phyloP scores from a whole-genome alignment of 2,888 invertebrate species.

The Sympetrum striolatum region DNA sequence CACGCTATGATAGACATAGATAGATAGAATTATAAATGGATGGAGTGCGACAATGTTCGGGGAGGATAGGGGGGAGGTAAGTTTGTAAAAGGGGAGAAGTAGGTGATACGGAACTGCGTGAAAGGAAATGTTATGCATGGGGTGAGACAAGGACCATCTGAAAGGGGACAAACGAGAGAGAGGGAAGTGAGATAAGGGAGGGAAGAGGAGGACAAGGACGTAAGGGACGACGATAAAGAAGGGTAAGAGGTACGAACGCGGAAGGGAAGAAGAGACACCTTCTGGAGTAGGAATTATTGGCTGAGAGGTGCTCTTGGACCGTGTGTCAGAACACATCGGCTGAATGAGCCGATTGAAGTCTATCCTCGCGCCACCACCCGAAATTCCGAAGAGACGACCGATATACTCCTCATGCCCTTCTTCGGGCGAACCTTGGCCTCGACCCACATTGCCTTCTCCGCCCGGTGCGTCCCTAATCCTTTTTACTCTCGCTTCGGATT shows the following conservation, averaged over 20 bases:
- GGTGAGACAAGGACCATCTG: neutral
- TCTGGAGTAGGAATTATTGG: neutral
- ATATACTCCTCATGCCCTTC: neutral
- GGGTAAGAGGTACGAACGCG: neutral
- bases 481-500: neutral
- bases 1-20: no score
- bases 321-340: neutral
- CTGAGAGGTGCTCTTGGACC: neutral
- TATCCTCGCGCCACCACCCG: neutral
- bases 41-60: no score
- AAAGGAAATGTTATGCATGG: neutral
- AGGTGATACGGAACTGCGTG: neutral
- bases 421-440: neutral
- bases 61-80: no score
- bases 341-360: neutral
- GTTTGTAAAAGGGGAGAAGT: no score
- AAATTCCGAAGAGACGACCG: neutral
- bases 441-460: neutral
- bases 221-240: neutral
- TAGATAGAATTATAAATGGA: no score
- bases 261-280: neutral
- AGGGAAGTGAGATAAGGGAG: neutral
- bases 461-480: neutral
- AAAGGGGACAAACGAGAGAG: neutral
- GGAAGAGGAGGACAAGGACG: neutral